phyloP scores from a whole-genome alignment of 2,113 vertebrate species.

The Phoxinus phoxinus region DNA sequence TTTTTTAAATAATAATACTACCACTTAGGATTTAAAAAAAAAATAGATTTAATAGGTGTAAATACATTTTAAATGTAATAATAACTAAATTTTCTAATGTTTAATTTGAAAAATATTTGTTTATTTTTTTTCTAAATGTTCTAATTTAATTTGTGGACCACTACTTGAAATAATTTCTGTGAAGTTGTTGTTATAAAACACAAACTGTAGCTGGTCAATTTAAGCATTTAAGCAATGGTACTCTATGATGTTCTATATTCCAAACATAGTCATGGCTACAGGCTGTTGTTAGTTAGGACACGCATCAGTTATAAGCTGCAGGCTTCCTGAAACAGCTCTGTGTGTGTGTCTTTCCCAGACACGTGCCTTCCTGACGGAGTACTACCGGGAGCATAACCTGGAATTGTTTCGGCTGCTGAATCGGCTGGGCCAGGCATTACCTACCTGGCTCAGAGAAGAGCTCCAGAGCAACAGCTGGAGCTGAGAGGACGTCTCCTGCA shows the following conservation, averaged over 20 bases:
- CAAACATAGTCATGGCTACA: background rate
- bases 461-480: conserved; percentile 90
- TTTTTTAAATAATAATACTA: background rate
- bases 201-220: background rate
- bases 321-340: background rate
- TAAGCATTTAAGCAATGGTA: background rate
- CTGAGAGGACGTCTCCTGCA: conserved; percentile 71
- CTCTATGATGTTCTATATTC: background rate
- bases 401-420: conserved; percentile 91
- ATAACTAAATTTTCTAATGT: no score
- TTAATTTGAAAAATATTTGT: no score
- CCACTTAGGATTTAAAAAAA: background rate
- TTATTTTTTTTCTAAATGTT: no score
- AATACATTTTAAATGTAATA: no score
- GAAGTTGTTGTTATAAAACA: background rate
- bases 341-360: conserved; percentile 73
- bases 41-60: no score
- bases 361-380: conserved; percentile 85
- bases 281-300: background rate
- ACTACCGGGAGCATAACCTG: conserved; percentile 91
- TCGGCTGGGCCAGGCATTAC: conserved; percentile 87
- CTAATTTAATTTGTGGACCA: no score
- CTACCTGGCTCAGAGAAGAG: conserved; percentile 92
- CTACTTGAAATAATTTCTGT: background rate
- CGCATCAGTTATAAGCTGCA: background rate